These are phyloP conservation scores for Thaumatotibia leucotreta DNA, from an alignment of 1,140 invertebrate genomes.

Conservation along the genomic window DNA sequence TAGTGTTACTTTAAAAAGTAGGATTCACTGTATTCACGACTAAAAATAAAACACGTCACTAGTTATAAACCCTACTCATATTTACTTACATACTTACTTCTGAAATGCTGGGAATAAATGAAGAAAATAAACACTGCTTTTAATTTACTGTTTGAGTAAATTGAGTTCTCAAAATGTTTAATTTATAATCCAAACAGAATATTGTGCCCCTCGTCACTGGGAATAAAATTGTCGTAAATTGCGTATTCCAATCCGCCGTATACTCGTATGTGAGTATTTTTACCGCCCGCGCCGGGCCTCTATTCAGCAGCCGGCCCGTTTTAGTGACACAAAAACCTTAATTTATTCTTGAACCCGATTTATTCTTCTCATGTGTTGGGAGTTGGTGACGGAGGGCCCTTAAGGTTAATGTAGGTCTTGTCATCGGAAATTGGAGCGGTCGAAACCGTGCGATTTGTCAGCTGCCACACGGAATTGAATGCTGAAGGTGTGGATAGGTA, in stretches of 20 bases:
- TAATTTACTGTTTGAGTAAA: neutral
- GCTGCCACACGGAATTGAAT: constrained; percentile 44
- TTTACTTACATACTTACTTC: too few relatives aligned
- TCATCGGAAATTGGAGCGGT: constrained; percentile 59
- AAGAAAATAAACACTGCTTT: too few relatives aligned
- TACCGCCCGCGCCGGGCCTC: constrained; percentile 32
- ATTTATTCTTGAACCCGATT: constrained; percentile 69
- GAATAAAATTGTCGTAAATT: constrained; percentile 14
- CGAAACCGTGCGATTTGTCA: constrained; percentile 47
- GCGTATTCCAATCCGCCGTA: constrained; percentile 7
- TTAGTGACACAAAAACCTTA: constrained; percentile 63
- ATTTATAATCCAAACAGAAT: constrained; percentile 3
- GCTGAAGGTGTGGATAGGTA: constrained; percentile 30
- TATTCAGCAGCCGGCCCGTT: constrained; percentile 51
- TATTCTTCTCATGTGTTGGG: constrained; percentile 53
- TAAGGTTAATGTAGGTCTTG: constrained; percentile 61
- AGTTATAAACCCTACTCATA: too few relatives aligned
- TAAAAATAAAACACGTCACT: too few relatives aligned
- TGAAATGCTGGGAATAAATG: too few relatives aligned
- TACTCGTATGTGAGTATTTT: constrained; percentile 15
- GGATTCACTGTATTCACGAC: too few relatives aligned
- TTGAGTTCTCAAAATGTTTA: neutral
- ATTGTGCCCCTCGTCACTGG: neutral
- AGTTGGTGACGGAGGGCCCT: constrained; percentile 54
- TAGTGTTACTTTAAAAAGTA: too few relatives aligned